Evolutionary conservation across 2,888 invertebrate genomes (phyloP).

Genomic region (Dicranocentrus wangi): DNA sequence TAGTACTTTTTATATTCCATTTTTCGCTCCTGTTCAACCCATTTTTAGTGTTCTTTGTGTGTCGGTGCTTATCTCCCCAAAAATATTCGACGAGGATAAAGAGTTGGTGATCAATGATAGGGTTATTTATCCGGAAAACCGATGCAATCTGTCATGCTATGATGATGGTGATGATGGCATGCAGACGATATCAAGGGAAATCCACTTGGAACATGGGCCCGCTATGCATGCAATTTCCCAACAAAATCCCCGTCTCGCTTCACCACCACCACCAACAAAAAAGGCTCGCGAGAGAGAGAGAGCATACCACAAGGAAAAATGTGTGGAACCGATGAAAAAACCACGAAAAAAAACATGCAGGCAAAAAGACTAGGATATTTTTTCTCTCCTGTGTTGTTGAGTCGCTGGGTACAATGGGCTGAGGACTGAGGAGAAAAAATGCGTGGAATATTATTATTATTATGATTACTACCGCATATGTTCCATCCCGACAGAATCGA

Average conservation of each 20-base stretch:
- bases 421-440: slow-evolving; percentile 22
- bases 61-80: neutral
- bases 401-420: too few relatives aligned
- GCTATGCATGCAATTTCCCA: slow-evolving; percentile 46
- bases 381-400: neutral
- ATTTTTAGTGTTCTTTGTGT: neutral
- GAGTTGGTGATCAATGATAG: slow-evolving; percentile 52
- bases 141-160: slow-evolving; percentile 65
- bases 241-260: slow-evolving; percentile 48
- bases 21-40: neutral
- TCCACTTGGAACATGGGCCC: slow-evolving; percentile 3
- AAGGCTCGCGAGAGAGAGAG: slow-evolving; percentile 18
- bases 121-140: slow-evolving; percentile 58
- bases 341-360: neutral
- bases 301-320: too few relatives aligned
- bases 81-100: slow-evolving; percentile 43
- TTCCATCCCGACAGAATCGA: slow-evolving; percentile 26
- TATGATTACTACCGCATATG: slow-evolving; percentile 15
- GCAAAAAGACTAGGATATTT: neutral
- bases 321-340: too few relatives aligned
- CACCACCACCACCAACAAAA: slow-evolving; percentile 40
- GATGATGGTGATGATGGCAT: slow-evolving; percentile 54
- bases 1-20: neutral
- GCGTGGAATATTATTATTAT: slow-evolving; percentile 44
- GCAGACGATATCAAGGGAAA: slow-evolving; percentile 46